Percentiles rank a stretch among this genome's conserved stretches.
Evolutionary conservation across 2,888 invertebrate species (phyloP).

Genomic region (Papilio demoleus): DNA sequence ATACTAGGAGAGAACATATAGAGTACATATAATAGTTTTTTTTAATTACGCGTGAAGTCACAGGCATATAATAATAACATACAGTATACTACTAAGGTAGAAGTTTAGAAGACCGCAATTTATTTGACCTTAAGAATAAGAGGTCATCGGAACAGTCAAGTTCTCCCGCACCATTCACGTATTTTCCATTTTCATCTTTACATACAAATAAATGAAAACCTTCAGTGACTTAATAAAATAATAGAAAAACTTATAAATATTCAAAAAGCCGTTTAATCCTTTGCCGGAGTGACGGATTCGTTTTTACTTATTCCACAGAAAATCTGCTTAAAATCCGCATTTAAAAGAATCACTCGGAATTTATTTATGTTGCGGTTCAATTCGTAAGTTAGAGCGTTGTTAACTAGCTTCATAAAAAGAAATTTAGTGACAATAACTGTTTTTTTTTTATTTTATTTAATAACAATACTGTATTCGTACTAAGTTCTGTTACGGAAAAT

Average conservation of each 20-base stretch:
- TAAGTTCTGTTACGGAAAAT: no score
- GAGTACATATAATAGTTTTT: no score
- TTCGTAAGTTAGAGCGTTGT: constrained; percentile 44
- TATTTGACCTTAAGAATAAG: neutral
- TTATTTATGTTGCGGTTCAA: constrained; percentile 67
- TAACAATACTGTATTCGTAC: no score
- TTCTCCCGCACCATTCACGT: neutral
- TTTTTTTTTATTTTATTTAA: no score
- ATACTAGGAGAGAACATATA: no score
- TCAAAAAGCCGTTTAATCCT: constrained; percentile 76
- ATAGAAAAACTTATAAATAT: constrained; percentile 83
- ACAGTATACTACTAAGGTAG: no score
- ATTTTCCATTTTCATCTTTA: neutral
- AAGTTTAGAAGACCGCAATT: no score
- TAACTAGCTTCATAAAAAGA: constrained; percentile 21
- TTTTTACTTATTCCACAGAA: constrained; percentile 83
- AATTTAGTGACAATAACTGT: no score
- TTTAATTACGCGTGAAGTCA: no score
- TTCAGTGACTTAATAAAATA: constrained; percentile 73
- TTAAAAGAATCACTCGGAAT: constrained; percentile 83
- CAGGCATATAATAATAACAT: no score
- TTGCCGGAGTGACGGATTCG: constrained; percentile 81
- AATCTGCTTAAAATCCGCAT: constrained; percentile 84
- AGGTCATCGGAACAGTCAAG: neutral
- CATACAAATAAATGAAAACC: constrained; percentile 33